These are phyloP conservation scores for Aplodontia rufa DNA, from an alignment of 2,113 vertebrate species.

Conservation along the genomic window DNA sequence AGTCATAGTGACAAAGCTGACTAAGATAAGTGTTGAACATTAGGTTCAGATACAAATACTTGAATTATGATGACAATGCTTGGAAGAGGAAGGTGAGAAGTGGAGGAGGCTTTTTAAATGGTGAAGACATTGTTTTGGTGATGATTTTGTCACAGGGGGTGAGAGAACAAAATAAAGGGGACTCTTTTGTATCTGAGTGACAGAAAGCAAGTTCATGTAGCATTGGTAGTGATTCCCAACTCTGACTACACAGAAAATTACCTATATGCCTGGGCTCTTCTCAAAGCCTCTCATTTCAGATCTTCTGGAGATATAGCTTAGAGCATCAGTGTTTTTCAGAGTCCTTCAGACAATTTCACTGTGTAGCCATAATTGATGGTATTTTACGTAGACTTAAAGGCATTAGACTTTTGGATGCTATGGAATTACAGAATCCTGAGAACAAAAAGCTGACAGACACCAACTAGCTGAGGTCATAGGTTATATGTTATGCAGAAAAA, in stretches of 20 bases:
- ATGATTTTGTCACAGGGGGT: neutral
- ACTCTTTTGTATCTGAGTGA: neutral
- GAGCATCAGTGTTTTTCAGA: neutral
- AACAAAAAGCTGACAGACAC: neutral
- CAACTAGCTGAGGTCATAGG: neutral
- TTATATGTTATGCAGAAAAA: neutral
- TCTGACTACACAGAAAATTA: neutral
- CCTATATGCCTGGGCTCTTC: neutral
- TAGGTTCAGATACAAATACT: neutral
- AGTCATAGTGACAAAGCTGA: too few relatives aligned
- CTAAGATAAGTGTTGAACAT: neutral
- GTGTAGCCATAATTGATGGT: neutral
- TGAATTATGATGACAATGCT: neutral
- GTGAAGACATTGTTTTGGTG: neutral
- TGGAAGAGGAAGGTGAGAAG: neutral
- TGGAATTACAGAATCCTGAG: neutral
- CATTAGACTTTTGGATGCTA: neutral
- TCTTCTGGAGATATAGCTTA: neutral
- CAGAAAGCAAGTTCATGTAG: neutral
- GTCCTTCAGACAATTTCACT: neutral
- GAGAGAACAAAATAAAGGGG: neutral
- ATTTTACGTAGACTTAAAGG: neutral
- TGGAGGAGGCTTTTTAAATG: neutral
- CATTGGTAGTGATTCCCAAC: neutral
- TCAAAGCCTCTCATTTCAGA: neutral